A percentile compares a stretch with the other conserved stretches of the same genome.
Evolutionary conservation across 2,888 invertebrate species (phyloP).

Genomic region (Apodemia duryi): DNA sequence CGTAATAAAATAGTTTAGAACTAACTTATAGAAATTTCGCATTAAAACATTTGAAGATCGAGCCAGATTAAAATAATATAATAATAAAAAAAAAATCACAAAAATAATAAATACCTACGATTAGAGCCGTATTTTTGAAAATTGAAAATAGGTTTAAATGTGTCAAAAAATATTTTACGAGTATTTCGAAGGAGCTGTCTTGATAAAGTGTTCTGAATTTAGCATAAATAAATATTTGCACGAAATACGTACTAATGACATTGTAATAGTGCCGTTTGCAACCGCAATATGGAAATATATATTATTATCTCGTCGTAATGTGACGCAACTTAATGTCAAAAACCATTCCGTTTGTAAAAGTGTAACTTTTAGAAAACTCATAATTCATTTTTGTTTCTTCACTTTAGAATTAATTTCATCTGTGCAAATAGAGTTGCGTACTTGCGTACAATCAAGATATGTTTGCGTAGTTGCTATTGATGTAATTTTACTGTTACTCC

Average conservation of each 20-base stretch:
- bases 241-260: neutral
- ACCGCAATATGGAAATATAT: neutral
- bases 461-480: neutral
- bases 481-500: neutral
- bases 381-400: neutral
- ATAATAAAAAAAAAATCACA: too few species aligned
- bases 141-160: neutral
- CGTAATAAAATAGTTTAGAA: too few species aligned
- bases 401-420: neutral
- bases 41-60: too few species aligned
- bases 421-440: neutral
- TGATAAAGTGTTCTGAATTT: neutral
- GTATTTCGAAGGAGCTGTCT: neutral
- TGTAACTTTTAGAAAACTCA: neutral
- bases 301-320: neutral
- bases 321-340: constrained; percentile 1
- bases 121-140: too few species aligned
- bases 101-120: too few species aligned
- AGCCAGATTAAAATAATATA: too few species aligned
- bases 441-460: neutral
- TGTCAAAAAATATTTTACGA: neutral
- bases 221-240: constrained; percentile 5
- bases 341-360: neutral
- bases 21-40: too few species aligned
- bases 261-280: neutral